phyloP scores from a whole-genome alignment of 2,888 invertebrate species.

The Dione vanillae region DNA sequence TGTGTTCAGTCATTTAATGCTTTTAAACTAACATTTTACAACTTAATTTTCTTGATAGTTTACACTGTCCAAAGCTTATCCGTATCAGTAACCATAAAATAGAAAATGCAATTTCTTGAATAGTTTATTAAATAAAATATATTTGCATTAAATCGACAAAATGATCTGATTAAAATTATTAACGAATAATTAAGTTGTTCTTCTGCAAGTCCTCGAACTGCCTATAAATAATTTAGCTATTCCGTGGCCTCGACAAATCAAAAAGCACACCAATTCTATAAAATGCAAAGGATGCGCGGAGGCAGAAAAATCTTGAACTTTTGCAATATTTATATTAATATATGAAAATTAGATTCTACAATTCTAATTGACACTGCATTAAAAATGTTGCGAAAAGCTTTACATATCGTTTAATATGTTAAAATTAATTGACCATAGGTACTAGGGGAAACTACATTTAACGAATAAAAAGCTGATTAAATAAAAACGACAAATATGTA shows the following conservation, averaged over 20 bases:
- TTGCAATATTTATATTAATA: neutral
- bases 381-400: slow-evolving; percentile 9
- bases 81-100: no score
- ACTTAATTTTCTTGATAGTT: no score
- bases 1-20: no score
- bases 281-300: neutral
- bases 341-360: slow-evolving; percentile 19
- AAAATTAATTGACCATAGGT: neutral
- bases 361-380: slow-evolving; percentile 29
- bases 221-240: neutral
- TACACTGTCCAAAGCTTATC: no score
- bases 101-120: no score
- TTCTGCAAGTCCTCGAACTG: neutral
- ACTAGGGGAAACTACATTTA: neutral
- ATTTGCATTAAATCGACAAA: no score
- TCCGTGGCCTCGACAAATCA: neutral
- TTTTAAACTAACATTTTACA: no score
- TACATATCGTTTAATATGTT: slow-evolving; percentile 25
- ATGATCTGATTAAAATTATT: neutral
- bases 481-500: neutral
- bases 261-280: neutral
- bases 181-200: neutral
- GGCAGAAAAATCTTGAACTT: neutral
- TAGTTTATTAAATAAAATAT: no score
- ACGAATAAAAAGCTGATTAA: slow-evolving; percentile 1